Percentiles rank a stretch among this genome's conserved stretches.
Conservation (phyloP, 1,140 invertebrate species). For the Globodera rostochiensis region DNA sequence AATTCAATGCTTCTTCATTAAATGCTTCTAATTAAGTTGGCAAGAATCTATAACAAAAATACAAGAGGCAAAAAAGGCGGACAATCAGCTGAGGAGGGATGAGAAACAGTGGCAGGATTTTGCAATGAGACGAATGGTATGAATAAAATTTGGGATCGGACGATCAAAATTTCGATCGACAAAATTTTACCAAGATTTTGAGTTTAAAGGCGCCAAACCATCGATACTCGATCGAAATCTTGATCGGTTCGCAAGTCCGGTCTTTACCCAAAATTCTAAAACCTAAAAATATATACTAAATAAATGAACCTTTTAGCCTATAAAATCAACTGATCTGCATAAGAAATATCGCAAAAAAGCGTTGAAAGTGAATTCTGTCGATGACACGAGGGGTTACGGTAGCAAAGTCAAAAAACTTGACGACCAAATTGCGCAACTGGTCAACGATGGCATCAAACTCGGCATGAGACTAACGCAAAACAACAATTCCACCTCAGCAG, state of each 20-base stretch:
- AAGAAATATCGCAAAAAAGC: slow-evolving; percentile 13
- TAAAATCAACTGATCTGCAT: not conserved
- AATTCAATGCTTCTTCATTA: too few relatives aligned
- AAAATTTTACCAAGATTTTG: too few relatives aligned
- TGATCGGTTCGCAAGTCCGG: too few relatives aligned
- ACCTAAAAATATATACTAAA: too few relatives aligned
- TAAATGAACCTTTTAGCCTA: not conserved
- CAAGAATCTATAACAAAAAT: slow-evolving; percentile 9
- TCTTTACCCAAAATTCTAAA: too few relatives aligned
- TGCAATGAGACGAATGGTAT: not conserved
- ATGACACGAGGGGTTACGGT: not conserved
- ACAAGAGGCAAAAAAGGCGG: slow-evolving; percentile 7
- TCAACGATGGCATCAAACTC: slow-evolving; percentile 21
- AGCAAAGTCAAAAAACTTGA: slow-evolving; percentile 10
- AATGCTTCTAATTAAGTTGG: not conserved
- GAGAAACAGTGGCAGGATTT: not conserved
- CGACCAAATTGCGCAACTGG: not conserved
- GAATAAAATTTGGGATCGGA: not conserved
- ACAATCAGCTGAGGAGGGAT: not conserved
- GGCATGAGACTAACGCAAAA: not conserved
- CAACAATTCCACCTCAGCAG: not conserved
- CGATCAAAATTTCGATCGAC: not conserved
- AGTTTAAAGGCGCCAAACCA: too few relatives aligned
- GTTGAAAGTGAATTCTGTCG: not conserved
- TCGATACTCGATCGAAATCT: too few relatives aligned